These are phyloP conservation scores for Lophotriccus pileatus DNA, from an alignment of 2,797 vertebrate species.

Conservation along the genomic window DNA sequence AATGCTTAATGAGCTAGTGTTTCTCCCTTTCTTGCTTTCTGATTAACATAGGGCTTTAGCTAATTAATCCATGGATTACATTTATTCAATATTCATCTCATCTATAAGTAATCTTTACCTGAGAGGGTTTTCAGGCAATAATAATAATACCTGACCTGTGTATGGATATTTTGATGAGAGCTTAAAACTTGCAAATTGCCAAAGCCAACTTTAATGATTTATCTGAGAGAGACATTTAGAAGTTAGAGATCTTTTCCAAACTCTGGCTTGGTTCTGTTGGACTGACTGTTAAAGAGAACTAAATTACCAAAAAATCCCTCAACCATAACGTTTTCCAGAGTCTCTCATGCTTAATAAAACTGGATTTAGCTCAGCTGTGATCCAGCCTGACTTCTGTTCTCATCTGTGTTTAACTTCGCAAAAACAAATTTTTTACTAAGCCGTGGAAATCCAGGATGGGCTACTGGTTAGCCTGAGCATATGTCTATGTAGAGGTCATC, in stretches of 20 bases:
- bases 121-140: background rate
- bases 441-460: background rate
- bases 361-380: background rate
- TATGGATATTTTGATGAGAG: background rate
- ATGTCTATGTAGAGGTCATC: background rate
- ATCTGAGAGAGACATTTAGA: background rate
- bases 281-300: background rate
- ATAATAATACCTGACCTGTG: background rate
- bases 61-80: slow-evolving; percentile 66
- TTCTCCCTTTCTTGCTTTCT: slow-evolving; percentile 63
- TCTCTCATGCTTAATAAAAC: background rate
- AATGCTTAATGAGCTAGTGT: slow-evolving; percentile 70
- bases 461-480: background rate
- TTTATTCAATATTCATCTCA: slow-evolving; percentile 58
- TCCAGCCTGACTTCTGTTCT: background rate
- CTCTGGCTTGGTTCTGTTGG: background rate
- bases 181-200: background rate
- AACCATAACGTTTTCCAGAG: background rate
- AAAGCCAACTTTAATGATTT: background rate
- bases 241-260: background rate
- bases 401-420: background rate
- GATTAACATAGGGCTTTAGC: slow-evolving; percentile 60
- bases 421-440: background rate
- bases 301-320: background rate
- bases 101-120: slow-evolving; percentile 51